phyloP scores from a whole-genome alignment of 1,140 invertebrate genomes.

The Drosophila repletoides region DNA sequence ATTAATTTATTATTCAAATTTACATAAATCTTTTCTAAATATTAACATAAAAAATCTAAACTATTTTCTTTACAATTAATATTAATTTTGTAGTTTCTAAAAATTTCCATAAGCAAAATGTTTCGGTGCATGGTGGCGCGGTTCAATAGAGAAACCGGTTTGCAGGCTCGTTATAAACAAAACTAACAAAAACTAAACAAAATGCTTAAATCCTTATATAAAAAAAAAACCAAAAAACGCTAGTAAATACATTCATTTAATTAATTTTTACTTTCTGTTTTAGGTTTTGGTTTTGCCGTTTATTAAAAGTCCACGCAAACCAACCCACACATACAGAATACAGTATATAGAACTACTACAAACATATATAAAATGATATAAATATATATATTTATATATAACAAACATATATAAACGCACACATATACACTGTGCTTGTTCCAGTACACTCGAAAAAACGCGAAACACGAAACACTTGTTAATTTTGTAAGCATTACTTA shows the following conservation, averaged over 20 bases:
- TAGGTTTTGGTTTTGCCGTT: slow-evolving; percentile 66
- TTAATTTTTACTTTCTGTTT: slow-evolving; percentile 49
- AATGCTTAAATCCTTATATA: slow-evolving; percentile 5
- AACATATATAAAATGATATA: slow-evolving; percentile 6
- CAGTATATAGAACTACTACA: slow-evolving; percentile 5
- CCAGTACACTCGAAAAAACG: slow-evolving; percentile 30
- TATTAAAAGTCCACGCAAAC: slow-evolving; percentile 50
- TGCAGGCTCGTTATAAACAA: no score
- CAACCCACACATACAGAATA: slow-evolving; percentile 17
- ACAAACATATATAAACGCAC: slow-evolving; percentile 12
- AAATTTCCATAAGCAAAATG: no score
- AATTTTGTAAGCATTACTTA: slow-evolving; percentile 31
- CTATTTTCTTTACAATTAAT: no score
- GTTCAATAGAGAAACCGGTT: no score
- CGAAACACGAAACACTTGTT: slow-evolving; percentile 45
- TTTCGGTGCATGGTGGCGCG: no score
- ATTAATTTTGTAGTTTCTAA: no score
- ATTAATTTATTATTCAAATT: no score
- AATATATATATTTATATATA: not conserved
- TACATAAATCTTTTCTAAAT: no score
- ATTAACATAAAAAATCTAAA: no score
- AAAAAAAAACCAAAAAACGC: not conserved
- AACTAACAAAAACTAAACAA: slow-evolving; percentile 5
- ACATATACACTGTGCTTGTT: slow-evolving; percentile 22
- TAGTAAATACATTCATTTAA: slow-evolving; percentile 36